phyloP scores from a whole-genome alignment of 2,113 vertebrate species.

The Cepphus grylle region DNA sequence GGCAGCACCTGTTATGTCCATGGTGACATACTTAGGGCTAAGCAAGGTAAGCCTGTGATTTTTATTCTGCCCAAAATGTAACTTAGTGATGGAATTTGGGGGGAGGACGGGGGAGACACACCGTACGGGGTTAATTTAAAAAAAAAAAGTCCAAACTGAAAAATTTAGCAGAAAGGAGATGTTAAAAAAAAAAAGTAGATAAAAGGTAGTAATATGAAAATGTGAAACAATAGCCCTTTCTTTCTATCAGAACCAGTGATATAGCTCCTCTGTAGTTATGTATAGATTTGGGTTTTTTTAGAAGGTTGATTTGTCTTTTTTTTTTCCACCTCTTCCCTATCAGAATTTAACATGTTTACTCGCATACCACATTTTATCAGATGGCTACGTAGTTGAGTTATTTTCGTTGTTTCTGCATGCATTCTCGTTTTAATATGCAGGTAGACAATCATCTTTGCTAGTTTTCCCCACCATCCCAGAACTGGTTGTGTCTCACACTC shows the following conservation, averaged over 20 bases:
- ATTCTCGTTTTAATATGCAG: not conserved
- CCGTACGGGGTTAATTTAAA: not conserved
- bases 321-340: not conserved
- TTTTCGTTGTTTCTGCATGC: not conserved
- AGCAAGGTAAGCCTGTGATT: constrained; percentile 84
- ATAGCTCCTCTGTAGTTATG: not conserved
- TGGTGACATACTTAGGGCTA: constrained; percentile 93
- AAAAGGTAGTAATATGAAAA: not conserved
- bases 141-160: not conserved
- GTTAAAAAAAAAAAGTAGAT: not conserved
- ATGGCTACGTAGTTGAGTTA: not conserved
- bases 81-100: not conserved
- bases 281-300: not conserved
- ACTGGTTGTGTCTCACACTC: not conserved
- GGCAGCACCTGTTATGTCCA: constrained; percentile 91
- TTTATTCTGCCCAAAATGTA: not conserved
- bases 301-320: not conserved
- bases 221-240: not conserved
- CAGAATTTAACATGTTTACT: not conserved
- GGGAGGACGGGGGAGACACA: too few species aligned
- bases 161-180: not conserved
- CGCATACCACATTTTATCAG: not conserved
- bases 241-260: not conserved
- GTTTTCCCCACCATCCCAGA: not conserved
- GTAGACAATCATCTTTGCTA: not conserved